These are phyloP conservation scores for Megalurothrips usitatus DNA, from an alignment of 2,888 invertebrate genomes.

Conservation along the genomic window DNA sequence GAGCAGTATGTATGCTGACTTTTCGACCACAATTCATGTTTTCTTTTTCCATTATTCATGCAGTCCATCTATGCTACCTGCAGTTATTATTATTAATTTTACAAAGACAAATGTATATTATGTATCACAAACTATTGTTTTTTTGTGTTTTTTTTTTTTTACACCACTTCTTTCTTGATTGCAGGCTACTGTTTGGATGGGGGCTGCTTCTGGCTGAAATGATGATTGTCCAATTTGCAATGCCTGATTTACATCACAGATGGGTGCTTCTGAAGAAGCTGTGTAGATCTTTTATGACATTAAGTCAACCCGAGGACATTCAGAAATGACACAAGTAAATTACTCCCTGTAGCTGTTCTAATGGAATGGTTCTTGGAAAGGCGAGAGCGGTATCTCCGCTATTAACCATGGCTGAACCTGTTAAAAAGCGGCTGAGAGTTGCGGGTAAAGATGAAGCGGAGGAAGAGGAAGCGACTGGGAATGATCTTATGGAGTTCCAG, in stretches of 20 bases:
- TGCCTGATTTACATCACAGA: not conserved
- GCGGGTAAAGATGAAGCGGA: slow-evolving; percentile 55
- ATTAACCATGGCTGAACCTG: slow-evolving; percentile 73
- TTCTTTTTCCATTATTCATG: not conserved
- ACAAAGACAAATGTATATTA: not conserved
- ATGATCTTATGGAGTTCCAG: slow-evolving; percentile 58
- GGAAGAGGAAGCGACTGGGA: slow-evolving; percentile 43
- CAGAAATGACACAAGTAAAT: not conserved
- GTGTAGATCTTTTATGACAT: not conserved
- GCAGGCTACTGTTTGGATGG: not conserved
- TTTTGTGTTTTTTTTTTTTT: not conserved
- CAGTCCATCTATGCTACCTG: not conserved
- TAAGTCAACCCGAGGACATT: not conserved
- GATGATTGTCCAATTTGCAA: not conserved
- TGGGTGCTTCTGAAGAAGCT: not conserved
- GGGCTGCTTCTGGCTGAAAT: not conserved
- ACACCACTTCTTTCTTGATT: not conserved
- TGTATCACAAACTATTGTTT: not conserved
- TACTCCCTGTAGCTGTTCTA: slow-evolving; percentile 27
- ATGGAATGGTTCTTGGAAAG: slow-evolving; percentile 42
- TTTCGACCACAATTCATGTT: too few species aligned
- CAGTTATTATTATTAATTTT: not conserved
- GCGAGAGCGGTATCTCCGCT: slow-evolving; percentile 51
- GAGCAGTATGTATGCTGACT: too few species aligned
- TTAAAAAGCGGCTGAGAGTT: slow-evolving; percentile 76